Percentiles rank a stretch among this genome's conserved stretches.
phyloP scores from a whole-genome alignment of 2,888 invertebrate genomes.

The Allacma fusca region DNA sequence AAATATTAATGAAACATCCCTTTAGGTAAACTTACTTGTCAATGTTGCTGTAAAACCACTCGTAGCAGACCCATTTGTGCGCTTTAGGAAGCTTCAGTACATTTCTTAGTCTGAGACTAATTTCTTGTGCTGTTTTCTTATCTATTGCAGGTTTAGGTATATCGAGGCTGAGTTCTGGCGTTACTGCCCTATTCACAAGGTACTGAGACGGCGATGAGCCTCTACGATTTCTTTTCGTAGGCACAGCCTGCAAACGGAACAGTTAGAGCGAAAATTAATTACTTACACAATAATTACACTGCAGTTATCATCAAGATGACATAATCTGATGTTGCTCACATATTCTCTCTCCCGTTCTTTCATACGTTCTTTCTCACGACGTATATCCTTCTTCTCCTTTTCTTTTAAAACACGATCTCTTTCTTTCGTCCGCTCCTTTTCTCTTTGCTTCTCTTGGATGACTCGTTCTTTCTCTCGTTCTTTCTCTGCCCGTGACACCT shows the following conservation, averaged over 20 bases:
- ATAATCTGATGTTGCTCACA: too few species aligned
- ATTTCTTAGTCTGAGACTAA: constrained; percentile 88
- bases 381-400: constrained; percentile 44
- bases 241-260: constrained; percentile 17
- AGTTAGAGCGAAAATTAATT: background rate
- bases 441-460: constrained; percentile 63
- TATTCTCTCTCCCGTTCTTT: constrained; percentile 43
- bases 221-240: constrained; percentile 31
- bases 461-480: constrained; percentile 33
- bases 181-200: constrained; percentile 19
- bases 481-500: background rate
- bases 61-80: constrained; percentile 99
- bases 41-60: constrained; percentile 99
- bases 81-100: constrained; percentile 96
- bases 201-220: constrained; percentile 35
- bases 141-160: constrained; percentile 70
- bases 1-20: background rate
- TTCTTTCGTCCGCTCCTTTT: constrained; percentile 48
- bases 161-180: constrained; percentile 36
- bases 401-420: constrained; percentile 41
- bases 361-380: constrained; percentile 38
- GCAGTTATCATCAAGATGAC: too few species aligned
- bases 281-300: background rate
- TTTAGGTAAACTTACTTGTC: constrained; percentile 72
- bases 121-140: constrained; percentile 85